phyloP scores from a whole-genome alignment of 2,888 invertebrate genomes.

The Mycogona germanica region DNA sequence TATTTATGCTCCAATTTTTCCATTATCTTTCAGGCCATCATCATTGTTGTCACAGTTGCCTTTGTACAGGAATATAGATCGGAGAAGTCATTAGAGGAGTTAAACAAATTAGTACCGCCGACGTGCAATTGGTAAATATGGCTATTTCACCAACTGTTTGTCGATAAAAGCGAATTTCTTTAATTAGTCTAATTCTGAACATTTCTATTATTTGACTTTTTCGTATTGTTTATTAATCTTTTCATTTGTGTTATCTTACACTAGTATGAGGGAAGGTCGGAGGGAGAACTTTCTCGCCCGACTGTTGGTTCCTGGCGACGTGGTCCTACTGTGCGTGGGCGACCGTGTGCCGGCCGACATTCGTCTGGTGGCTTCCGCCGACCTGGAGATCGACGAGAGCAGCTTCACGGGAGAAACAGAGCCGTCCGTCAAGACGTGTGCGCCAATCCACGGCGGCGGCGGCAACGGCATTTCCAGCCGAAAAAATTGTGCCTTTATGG shows the following conservation, averaged over 20 bases:
- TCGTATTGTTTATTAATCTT: neutral
- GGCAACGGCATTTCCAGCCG: constrained; percentile 35
- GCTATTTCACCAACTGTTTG: neutral
- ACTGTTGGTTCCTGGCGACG: constrained; percentile 93
- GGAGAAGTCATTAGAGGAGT: constrained; percentile 92
- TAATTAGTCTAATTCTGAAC: too few species aligned
- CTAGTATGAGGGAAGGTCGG: constrained; percentile 71
- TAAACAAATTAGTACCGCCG: constrained; percentile 95
- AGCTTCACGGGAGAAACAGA: constrained; percentile 98
- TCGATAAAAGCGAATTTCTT: constrained; percentile 2
- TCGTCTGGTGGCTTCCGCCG: constrained; percentile 81
- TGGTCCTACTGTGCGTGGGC: constrained; percentile 83
- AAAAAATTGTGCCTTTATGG: constrained; percentile 90
- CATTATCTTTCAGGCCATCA: constrained; percentile 43
- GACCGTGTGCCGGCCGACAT: constrained; percentile 96
- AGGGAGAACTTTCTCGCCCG: constrained; percentile 78
- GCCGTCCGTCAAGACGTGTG: constrained; percentile 65
- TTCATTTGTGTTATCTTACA: constrained; percentile 24
- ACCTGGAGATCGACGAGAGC: constrained; percentile 92
- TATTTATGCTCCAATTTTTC: neutral
- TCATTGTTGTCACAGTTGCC: constrained; percentile 96
- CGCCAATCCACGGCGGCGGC: constrained; percentile 52
- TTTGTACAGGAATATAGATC: constrained; percentile 98
- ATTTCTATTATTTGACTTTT: neutral
- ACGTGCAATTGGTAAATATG: constrained; percentile 73